Base-by-base conservation (phyloP, 2,797 vertebrate species). In the Cirrhinus mrigala region DNA sequence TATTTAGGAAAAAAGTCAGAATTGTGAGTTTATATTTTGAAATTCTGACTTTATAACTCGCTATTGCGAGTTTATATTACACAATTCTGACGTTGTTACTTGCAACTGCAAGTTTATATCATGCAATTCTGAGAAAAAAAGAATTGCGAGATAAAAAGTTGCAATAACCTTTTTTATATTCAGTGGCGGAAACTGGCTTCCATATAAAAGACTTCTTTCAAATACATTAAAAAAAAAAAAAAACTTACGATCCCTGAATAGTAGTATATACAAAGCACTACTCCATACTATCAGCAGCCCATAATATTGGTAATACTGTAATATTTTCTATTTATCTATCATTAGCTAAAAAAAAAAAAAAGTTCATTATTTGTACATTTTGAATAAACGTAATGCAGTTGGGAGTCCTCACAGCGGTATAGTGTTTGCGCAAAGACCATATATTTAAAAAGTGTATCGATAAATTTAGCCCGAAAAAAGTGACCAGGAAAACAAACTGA, bases 401-500 rank as follows among this genome's bases (percentile, higher is more conserved):
- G 56, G 40, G 37, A 60, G n/a, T 46, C 56, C n/a, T n/a, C 16
- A 73, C 29, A 56, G 29, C 18, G 3, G 15, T 33, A 52, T 15
- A 33, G 20, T 81, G 60, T 78, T 44, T 8, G 8, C 22, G 60
- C 44, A 8, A 16, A 73, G 33, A 16, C 40, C 3, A 60, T 22
- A 73, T 1, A 50, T 29, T 74, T 50, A 50, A 11, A 27, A 16
- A 50, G 15, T 4, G 15, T 2, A 50, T 22, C 50, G 5, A 73
- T 82, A 62, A 1, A 75, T 50, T 12, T 74, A 52, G 9, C n/a
- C 54, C 6, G 37, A 71, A 70, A 60, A 70, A 60, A 11, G 7
- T 77, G 52, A 52, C 16, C 62, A 66, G 11, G 27, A 8, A 77
- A 40, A 62, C 29, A 44, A 52, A 77, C 95, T 92, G 93, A 99